phyloP scores from a whole-genome alignment of 2,113 vertebrate genomes.

The Electrona antarctica region DNA sequence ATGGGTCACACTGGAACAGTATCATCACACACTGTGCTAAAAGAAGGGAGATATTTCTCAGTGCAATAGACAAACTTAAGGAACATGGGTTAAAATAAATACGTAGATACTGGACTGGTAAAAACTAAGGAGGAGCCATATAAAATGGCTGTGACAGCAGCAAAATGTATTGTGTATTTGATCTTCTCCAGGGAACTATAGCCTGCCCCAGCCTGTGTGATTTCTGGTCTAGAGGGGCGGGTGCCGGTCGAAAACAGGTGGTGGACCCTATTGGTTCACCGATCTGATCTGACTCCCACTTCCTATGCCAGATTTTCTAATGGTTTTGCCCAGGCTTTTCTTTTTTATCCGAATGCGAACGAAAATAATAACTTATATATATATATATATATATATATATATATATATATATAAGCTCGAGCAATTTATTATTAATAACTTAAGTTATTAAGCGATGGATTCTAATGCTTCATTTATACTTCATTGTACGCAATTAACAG shows the following conservation, averaged over 20 bases:
- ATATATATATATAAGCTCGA: neutral
- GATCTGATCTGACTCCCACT: too few relatives aligned
- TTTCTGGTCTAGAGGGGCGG: too few relatives aligned
- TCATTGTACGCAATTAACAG: too few relatives aligned
- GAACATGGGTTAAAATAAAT: slow-evolving; percentile 42
- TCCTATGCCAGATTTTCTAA: too few relatives aligned
- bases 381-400: too few relatives aligned
- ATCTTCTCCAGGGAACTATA: slow-evolving; percentile 6
- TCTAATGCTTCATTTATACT: neutral
- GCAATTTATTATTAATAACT: neutral
- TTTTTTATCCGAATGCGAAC: too few relatives aligned
- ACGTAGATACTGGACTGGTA: slow-evolving; percentile 4
- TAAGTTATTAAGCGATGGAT: neutral
- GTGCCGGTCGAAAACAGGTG: too few relatives aligned
- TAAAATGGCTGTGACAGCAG: slow-evolving; percentile 38
- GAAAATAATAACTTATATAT: too few relatives aligned
- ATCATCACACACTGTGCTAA: slow-evolving; percentile 29
- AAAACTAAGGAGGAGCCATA: slow-evolving; percentile 32
- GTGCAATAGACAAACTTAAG: slow-evolving; percentile 68
- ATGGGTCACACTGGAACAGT: slow-evolving; percentile 9
- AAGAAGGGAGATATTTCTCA: slow-evolving; percentile 57
- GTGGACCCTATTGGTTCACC: too few relatives aligned
- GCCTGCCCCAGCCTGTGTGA: neutral
- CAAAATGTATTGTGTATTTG: slow-evolving; percentile 26
- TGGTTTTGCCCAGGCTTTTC: too few relatives aligned